Evolutionary conservation across 2,113 vertebrate species (phyloP).

Genomic region (Emberiza fucata): DNA sequence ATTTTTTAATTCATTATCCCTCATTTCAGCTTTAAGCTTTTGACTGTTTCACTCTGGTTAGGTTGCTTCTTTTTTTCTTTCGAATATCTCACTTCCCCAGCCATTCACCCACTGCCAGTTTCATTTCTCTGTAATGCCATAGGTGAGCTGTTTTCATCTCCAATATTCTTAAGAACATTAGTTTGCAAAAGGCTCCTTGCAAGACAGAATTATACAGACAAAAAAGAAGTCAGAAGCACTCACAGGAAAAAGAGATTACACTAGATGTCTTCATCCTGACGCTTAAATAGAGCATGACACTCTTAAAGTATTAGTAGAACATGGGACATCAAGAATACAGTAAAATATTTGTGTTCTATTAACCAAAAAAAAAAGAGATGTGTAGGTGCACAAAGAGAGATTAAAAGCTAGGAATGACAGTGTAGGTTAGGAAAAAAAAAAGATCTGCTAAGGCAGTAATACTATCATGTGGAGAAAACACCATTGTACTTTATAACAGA

Average conservation of each 20-base stretch:
- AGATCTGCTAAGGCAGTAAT: not conserved
- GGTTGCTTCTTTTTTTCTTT: not conserved
- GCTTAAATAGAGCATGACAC: not conserved
- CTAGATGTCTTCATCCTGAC: slow-evolving; percentile 40
- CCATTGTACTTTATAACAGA: not conserved
- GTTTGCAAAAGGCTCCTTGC: slow-evolving; percentile 28
- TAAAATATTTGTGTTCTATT: slow-evolving; percentile 9
- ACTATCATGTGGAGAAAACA: not conserved
- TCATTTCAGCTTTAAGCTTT: not conserved
- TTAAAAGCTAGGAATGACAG: slow-evolving; percentile 5
- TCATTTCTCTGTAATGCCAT: not conserved
- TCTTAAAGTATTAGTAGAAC: slow-evolving; percentile 12
- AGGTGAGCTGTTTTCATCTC: slow-evolving; percentile 23
- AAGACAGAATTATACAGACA: slow-evolving; percentile 23
- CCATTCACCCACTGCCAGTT: not conserved
- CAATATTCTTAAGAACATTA: slow-evolving; percentile 3
- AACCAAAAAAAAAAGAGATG: not conserved
- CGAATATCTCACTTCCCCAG: not conserved
- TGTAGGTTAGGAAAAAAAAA: not conserved
- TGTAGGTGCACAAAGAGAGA: not conserved
- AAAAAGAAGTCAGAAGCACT: slow-evolving; percentile 31
- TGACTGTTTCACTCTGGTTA: not conserved
- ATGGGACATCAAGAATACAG: not conserved
- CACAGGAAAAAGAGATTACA: slow-evolving; percentile 19
- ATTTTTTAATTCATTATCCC: not conserved